Base-by-base conservation (phyloP, 2,797 vertebrate species). In the Chelidonichthys spinosus region DNA sequence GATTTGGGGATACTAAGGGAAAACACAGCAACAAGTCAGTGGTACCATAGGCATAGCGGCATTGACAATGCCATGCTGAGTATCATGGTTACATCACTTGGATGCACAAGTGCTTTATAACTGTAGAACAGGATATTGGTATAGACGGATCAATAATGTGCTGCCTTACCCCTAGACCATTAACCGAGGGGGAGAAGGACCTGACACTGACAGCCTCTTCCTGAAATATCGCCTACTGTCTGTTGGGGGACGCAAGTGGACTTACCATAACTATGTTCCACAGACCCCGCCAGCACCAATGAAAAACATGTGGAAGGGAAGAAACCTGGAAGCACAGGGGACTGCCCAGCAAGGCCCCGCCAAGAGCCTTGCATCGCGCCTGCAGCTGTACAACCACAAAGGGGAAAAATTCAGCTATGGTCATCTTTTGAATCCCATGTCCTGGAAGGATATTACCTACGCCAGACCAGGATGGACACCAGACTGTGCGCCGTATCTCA, bases 381-480 rank as follows among this genome's bases (percentile, higher is more conserved):
- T 70, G 68, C 56, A 70, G 68, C 46, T 70, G 25, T 70, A 52
- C 56, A 70, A 39, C 56, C 15, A 8, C 46, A n/a, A 3, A 2
- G 18, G 46, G 17, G 15, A 35, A 6, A 70, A 61, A 43, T 70
- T 50, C 46, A 35, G 18, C 37, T 33, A 42, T 4, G 6, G 7
- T 1, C 7, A n/a, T 17, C 58, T 70, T 1, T 43, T 2, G 0
- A 11, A 70, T 44, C 39, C 68, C 25, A 10, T 10, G 8, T 3
- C 8, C 37, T 70, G 68, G 68, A 42, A 70, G 32, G 15, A 39
- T 36, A 70, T 61, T 13, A 1, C 58, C 25, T 70, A 61, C 5
- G 47, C 58, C 58, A 70, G 58, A 36, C 58, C 47, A 18, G 68
- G 68, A 15, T 53, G 68, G 68, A 18, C 32, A 18, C 68, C 68